phyloP scores from a whole-genome alignment of 2,888 invertebrate genomes.

The Drosophila borealis region DNA sequence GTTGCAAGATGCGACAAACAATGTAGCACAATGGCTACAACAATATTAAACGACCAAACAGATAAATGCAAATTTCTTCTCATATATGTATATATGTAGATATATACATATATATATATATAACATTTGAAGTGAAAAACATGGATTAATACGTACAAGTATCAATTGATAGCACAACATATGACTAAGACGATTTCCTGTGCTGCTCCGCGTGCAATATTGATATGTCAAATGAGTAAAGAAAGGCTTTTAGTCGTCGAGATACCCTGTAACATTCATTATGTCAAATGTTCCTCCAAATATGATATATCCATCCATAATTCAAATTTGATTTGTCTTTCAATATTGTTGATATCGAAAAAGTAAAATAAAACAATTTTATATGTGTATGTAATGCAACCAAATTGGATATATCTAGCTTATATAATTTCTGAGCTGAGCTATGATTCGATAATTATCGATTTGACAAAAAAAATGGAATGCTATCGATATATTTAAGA shows the following conservation, averaged over 20 bases:
- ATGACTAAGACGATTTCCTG: constrained; percentile 41
- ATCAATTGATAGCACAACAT: constrained; percentile 46
- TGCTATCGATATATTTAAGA: too few species aligned
- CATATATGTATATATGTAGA: too few species aligned
- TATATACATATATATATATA: not conserved
- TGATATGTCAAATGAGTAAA: constrained; percentile 6
- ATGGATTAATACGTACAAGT: constrained; percentile 18
- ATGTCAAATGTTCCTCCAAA: too few species aligned
- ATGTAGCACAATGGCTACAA: constrained; percentile 15
- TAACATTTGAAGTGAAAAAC: constrained; percentile 8
- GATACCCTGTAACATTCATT: not conserved
- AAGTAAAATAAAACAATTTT: too few species aligned
- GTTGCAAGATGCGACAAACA: constrained; percentile 53
- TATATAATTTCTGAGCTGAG: too few species aligned
- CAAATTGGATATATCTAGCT: too few species aligned
- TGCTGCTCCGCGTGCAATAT: constrained; percentile 2
- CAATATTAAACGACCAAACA: constrained; percentile 14
- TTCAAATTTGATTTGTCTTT: too few species aligned
- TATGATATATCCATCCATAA: too few species aligned
- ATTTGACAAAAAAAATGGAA: not conserved
- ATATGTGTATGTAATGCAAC: too few species aligned
- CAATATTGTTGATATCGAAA: too few species aligned
- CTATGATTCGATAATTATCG: not conserved
- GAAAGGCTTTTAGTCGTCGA: rapidly evolving
- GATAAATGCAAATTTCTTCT: constrained; percentile 29